Base-by-base conservation (phyloP, 2,113 vertebrate genomes). In the Sebastes schlegelii region DNA sequence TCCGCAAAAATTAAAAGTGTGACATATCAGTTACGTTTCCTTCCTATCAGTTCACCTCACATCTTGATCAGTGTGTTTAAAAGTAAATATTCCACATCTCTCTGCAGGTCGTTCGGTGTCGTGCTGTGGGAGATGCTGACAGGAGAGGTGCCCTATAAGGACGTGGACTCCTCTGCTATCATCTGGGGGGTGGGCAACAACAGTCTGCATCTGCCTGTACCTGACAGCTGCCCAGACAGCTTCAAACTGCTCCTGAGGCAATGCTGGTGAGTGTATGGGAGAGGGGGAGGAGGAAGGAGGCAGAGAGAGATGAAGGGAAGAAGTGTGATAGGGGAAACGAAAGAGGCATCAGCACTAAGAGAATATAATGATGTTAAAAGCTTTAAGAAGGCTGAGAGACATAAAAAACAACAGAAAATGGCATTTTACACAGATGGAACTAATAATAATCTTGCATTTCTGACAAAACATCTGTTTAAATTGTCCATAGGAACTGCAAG, bases 121-220 rank as follows among this genome's bases (percentile, higher is more conserved):
- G 98, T 99, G 83, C 96, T 99, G 55, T 99, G 98, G 98, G 98
- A 99, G 95, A 96, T 99, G 93, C 91, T 99, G 90, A 99, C 98
- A 0, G 98, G 98, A 0, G 98, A 98, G 93, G 98, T 99, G 86
- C 98, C 98, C 77, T 99, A 99, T 89, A 99, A 98, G 93, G 98
- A 99, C 0, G 98, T 99, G 84, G 98, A 99, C 87, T 99, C 98
- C 1, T 99, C 98, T 0, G 98, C 98, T 80, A 99, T 99, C 67
- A 99, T 99, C 88, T 99, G 98, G 98, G 98, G 98, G 1, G 98
- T 99, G 55, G 98, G 98, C 58, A 99, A 98, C 95, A 99, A 99
- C 94, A 99, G 98, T 92, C 96, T 99, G 26, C 97, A 99, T 91
- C 96, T 99, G 92, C 98, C 98, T 8, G 96, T 99, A 4, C 98